A percentile compares a stretch with the other conserved stretches of the same genome.
phyloP scores from a whole-genome alignment of 30 jellyfish, hydroid and myxozoan species.

The Catostylus mosaicus region DNA sequence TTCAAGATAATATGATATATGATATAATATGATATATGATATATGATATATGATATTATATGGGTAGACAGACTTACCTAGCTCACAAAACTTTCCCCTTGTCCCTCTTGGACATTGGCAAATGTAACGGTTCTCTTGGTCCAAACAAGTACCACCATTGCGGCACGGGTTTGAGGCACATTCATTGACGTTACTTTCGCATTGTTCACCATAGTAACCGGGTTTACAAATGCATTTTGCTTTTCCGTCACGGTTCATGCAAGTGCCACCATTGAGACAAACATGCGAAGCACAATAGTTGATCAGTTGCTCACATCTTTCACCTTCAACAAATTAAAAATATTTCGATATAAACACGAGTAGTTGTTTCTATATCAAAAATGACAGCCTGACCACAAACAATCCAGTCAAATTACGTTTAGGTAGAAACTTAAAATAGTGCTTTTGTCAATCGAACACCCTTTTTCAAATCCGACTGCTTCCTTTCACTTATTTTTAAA shows the following conservation, averaged over 20 bases:
- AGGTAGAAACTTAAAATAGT: too few relatives aligned
- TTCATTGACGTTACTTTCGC: conserved; percentile 68
- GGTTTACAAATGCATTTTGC: conserved; percentile 72
- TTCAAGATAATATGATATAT: too few relatives aligned
- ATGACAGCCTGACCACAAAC: too few relatives aligned
- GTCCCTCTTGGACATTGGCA: conserved; percentile 86
- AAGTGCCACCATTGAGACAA: conserved; percentile 81
- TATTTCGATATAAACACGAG: too few relatives aligned
- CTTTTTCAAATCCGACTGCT: too few relatives aligned
- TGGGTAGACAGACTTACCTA: conserved; percentile 23
- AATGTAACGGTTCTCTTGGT: conserved; percentile 59
- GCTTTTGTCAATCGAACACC: too few relatives aligned
- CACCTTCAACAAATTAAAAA: conserved; percentile 35
- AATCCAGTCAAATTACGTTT: too few relatives aligned
- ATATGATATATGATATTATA: too few relatives aligned
- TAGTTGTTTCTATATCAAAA: too few relatives aligned
- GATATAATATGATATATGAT: too few relatives aligned
- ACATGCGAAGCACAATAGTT: conserved; percentile 64
- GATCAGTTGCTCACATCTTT: conserved; percentile 56
- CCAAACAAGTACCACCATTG: conserved; percentile 78
- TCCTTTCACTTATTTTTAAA: too few relatives aligned
- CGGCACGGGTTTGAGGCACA: conserved; percentile 84
- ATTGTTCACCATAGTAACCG: conserved; percentile 71
- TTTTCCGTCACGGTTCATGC: conserved; percentile 49
- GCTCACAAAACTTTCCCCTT: conserved; percentile 74